phyloP scores from a whole-genome alignment of 2,797 vertebrate genomes.

The Amazona finschi region DNA sequence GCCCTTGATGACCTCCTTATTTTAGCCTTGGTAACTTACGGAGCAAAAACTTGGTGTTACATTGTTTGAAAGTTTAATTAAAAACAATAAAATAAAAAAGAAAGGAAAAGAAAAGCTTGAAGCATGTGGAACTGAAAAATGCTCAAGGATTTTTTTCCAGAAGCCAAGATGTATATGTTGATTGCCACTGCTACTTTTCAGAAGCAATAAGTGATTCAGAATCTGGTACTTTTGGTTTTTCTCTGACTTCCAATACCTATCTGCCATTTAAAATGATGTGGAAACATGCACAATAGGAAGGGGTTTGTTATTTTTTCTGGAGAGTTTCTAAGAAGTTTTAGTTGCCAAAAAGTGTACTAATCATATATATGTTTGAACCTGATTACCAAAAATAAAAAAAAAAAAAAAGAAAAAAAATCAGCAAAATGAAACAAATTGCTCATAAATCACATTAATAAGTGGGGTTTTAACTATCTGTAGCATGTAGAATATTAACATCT shows the following conservation, averaged over 20 bases:
- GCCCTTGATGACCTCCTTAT: background rate
- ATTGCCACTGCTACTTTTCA: background rate
- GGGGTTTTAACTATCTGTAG: conserved; percentile 71
- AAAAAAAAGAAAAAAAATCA: conserved; percentile 24
- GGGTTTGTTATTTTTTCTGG: background rate
- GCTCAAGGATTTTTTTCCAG: background rate
- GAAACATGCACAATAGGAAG: background rate
- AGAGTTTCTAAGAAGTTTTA: conserved; percentile 5
- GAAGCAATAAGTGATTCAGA: background rate
- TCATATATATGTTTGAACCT: conserved; percentile 25
- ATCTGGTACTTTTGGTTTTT: background rate
- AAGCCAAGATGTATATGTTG: background rate
- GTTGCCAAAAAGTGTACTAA: conserved; percentile 1
- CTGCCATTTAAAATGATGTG: background rate
- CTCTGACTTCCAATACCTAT: background rate
- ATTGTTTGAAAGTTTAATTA: conserved; percentile 22
- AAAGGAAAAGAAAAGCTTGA: background rate
- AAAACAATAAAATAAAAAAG: background rate
- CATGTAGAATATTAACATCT: conserved; percentile 76
- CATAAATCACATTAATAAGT: conserved; percentile 77
- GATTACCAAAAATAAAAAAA: background rate
- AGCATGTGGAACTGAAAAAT: background rate
- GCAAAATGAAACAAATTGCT: conserved; percentile 72
- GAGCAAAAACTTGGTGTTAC: background rate
- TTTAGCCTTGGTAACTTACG: background rate